Evolutionary conservation across 2,113 vertebrate species (phyloP), one percentile per base, ranked within the genome.

Genomic region (Aptenodytes forsteri): DNA sequence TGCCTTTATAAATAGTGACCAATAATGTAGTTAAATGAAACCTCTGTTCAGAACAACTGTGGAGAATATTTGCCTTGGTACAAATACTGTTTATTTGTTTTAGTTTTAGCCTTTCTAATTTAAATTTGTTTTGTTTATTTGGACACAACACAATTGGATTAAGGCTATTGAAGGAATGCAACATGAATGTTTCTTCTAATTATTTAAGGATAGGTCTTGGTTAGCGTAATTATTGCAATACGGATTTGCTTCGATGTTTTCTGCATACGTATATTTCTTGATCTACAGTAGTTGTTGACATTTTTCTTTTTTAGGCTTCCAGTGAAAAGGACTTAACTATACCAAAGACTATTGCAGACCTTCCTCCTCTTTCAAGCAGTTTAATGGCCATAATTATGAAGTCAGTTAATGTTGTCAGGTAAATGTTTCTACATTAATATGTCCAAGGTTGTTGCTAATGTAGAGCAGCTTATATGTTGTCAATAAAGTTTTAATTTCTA

Each of bases 341-440:
- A 13, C 99, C 99, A 11, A 98, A 98, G 91, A 92, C 97, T 8
- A 30, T 98, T 64, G 97, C 98, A 36, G 99, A 99, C 56, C 98
- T 99, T 92, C 99, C 99, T 12, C 98, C 98, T 27, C 98, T 99
- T 86, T 99, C 99, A 90, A 97, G 97, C 80, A 83, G 97, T 85
- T 97, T 99, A 52, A 97, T 99, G 71, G 91, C 97, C 23, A 77
- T 98, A 91, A 93, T 99, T 78, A 95, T 99, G 34, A 99, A 98
- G 76, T 99, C 98, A 10, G 92, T 97, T 1, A 83, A 95, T 49
- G 86, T 99, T 34, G 98, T 98, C 95, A 99, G 98, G 99, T 99
- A 98, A 98, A 91, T 9, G 4, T 66, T 89, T 72, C 73, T 64
- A 27, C 40, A 8, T 81, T 36, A 16, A 59, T 69, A 77, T 92